Evolutionary conservation across 1,140 invertebrate genomes (phyloP), one percentile per base, ranked within the genome.

Genomic region (Drosophila pallidifrons): DNA sequence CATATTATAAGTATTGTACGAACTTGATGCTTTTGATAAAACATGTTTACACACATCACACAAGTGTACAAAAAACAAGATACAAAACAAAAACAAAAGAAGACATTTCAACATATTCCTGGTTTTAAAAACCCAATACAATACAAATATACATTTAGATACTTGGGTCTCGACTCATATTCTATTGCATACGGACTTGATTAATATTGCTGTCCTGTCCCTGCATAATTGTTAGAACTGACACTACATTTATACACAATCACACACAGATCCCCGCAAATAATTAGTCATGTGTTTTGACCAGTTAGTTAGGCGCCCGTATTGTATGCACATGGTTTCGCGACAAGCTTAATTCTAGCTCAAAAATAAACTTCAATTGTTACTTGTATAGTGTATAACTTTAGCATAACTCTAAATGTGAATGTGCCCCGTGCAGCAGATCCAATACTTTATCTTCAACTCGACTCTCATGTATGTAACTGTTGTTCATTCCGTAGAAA

Each of bases 11-110:
- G 61, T 79, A 87, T 76, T 76, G 74, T 66, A 59, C 79, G 79
- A 83, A 83, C 72, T 82, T 82, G 58, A 82, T 75, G 85, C 72
- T 88, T 79, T 87, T 88, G 83, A 88, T 88, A 87, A 55, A 88
- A 52, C 45, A 69, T 75, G 74, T 88, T 88, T 87, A 87, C 77
- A 80, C 68, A 79, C 82, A 61, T 74, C 71, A 77, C 64, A 77
- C 64, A 78, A 67, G 76, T 49, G 69, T 61, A 61, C 55, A 60
- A 77, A 38, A 64, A 15, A 61, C 8, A 64, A 61, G 32, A 30
- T 54, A 41, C 64, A 81, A 52, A 77, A 51, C 35, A 73, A 32
- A 61, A 38, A 45, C 55, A 61, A 43, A 58, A 30, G 16, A 43
- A 66, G 77, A 88, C 82, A 72, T 66, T 80, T 64, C 64, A 72